phyloP scores from a whole-genome alignment of 2,888 invertebrate genomes.

The Oxyscelio sp. region DNA sequence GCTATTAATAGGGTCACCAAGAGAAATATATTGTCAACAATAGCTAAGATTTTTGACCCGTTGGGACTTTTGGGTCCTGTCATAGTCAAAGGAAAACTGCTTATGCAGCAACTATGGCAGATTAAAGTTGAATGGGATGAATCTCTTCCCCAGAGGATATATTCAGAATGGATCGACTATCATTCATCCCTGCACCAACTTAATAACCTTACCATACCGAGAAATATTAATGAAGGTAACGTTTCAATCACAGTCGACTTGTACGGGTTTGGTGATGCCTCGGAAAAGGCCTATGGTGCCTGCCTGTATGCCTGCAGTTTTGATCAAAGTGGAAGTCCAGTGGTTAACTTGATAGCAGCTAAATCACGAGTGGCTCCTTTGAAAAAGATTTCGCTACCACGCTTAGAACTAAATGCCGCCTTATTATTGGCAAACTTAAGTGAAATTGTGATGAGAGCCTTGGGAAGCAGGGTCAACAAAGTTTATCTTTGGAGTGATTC shows the following conservation, averaged over 20 bases:
- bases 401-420: constrained; percentile 67
- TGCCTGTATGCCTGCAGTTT: too few relatives aligned
- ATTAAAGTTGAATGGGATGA: constrained; percentile 16
- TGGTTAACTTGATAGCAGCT: too few relatives aligned
- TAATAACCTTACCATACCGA: too few relatives aligned
- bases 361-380: constrained; percentile 71
- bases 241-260: too few relatives aligned
- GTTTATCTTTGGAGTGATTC: constrained; percentile 52
- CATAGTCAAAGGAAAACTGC: constrained; percentile 60
- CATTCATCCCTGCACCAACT: too few relatives aligned
- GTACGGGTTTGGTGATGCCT: too few relatives aligned
- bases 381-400: constrained; percentile 62
- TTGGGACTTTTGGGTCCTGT: constrained; percentile 60
- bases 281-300: too few relatives aligned
- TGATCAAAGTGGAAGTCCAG: too few relatives aligned
- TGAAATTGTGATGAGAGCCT: constrained; percentile 23
- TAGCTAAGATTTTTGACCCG: constrained; percentile 63
- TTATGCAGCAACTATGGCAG: constrained; percentile 47
- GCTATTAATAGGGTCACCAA: constrained; percentile 1
- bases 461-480: constrained; percentile 13
- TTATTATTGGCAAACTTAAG: constrained; percentile 52
- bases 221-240: too few relatives aligned
- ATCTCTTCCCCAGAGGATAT: too few relatives aligned
- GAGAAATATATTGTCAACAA: constrained; percentile 1
- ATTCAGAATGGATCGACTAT: too few relatives aligned